Evolutionary conservation across 2,797 vertebrate species (phyloP).

Genomic region (Rhadinocentrus ornatus): DNA sequence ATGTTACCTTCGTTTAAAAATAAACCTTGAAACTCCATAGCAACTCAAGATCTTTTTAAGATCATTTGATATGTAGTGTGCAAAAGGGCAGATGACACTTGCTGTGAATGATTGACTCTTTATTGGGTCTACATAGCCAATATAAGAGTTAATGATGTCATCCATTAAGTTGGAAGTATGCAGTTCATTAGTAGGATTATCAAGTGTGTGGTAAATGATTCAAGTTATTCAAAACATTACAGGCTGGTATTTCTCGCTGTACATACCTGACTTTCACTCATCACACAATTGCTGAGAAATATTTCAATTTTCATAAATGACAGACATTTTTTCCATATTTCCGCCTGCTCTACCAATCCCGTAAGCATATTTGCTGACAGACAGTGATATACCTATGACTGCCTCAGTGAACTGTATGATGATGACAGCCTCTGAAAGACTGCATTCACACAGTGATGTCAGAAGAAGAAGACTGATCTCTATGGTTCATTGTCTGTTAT

Average conservation of each 20-base stretch:
- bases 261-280: not conserved
- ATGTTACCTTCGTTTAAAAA: constrained; percentile 69
- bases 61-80: constrained; percentile 46
- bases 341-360: constrained; percentile 4
- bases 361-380: constrained; percentile 14
- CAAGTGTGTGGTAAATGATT: constrained; percentile 12
- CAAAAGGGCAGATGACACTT: constrained; percentile 3
- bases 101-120: constrained; percentile 33
- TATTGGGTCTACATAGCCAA: constrained; percentile 30
- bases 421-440: constrained; percentile 24
- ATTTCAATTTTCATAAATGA: constrained; percentile 23
- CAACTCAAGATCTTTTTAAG: constrained; percentile 63
- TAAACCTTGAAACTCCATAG: constrained; percentile 60
- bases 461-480: constrained; percentile 9
- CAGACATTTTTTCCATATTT: constrained; percentile 31
- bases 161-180: not conserved
- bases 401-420: constrained; percentile 17
- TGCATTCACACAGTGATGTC: constrained; percentile 47
- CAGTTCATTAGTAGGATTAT: not conserved
- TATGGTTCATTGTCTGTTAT: constrained; percentile 18
- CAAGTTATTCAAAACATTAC: constrained; percentile 4
- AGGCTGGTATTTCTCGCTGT: not conserved
- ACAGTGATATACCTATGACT: constrained; percentile 52
- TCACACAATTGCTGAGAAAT: not conserved
- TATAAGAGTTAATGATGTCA: constrained; percentile 27